Evolutionary conservation across 2,113 vertebrate species (phyloP), one percentile per base, ranked within the genome.

Genomic region (Toxostoma redivivum): DNA sequence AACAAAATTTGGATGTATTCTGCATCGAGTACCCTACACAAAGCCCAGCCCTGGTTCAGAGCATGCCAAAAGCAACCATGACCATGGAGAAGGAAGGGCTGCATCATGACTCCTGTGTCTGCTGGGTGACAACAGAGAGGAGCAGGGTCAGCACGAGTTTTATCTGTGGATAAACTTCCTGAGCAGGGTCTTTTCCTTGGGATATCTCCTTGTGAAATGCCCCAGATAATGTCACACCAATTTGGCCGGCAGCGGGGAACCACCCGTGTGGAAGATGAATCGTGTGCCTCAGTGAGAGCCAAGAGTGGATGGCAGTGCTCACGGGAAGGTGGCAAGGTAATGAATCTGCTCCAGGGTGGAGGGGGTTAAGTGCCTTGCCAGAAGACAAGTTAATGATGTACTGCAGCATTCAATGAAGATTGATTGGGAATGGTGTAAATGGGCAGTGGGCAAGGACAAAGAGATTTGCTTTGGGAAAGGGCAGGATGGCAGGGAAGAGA

Each of bases 301-400:
- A 48, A 88, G 92, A 7, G 80, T 25, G 66, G 61, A 28, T 35
- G 73, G 81, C 82, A 33, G 62, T 17, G 45, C 77, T 77, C 72
- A 35, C 64, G 71, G 79, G 65, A 84, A 84, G 96, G 94, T 64
- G 58, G 85, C 44, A 33, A 47, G 23, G 73, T 83, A 86, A 92
- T 67, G 86, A 91, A 95, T 95, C 83, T 81, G 69, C 86, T 96
- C 94, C 87, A 27, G 93, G 79, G 73, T 45, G 81, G 86, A 89
- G 50, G 91, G 96, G 78, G 88, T 92, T 89, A 97, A 96, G 86
- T 91, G 94, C 90, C 60, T 66, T n/a, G 86, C 88, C 66, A 66
- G 81, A 95, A 95, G 90, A 95, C 81, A 86, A 96, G 95, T 95
- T 97, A 97, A 97, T 97, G 96, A 97, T 97, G 97, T 95, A 95